phyloP scores from a whole-genome alignment of 2,888 invertebrate genomes.

The Rotaria socialis region DNA sequence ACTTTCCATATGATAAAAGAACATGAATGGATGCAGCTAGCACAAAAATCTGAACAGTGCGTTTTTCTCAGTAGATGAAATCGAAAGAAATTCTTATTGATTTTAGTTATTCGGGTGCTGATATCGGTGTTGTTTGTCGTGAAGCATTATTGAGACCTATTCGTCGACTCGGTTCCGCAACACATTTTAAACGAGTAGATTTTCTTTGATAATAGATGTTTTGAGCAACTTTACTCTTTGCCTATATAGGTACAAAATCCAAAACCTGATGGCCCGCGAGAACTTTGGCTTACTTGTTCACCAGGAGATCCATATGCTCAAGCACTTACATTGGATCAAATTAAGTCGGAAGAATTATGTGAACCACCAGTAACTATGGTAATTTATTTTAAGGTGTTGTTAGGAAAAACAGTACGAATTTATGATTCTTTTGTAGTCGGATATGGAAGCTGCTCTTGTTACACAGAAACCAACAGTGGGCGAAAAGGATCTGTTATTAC shows the following conservation, averaged over 20 bases:
- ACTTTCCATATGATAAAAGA: neutral
- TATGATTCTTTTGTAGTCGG: neutral
- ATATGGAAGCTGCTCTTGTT: neutral
- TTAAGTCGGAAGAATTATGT: conserved; percentile 85
- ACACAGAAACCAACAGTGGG: conserved; percentile 30
- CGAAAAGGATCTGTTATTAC: neutral
- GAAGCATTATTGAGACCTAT: conserved; percentile 97
- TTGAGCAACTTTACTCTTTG: neutral
- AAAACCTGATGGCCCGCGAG: conserved; percentile 69
- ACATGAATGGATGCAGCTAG: neutral
- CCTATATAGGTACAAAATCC: conserved; percentile 68
- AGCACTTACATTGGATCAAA: conserved; percentile 96
- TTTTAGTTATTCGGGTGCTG: conserved; percentile 85
- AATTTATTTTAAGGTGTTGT: conserved; percentile 47
- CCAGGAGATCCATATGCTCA: conserved; percentile 87
- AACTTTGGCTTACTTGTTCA: conserved; percentile 83
- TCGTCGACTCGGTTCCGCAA: conserved; percentile 93
- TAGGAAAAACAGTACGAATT: neutral
- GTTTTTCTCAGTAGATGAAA: neutral
- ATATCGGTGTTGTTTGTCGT: conserved; percentile 90
- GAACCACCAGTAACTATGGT: conserved; percentile 94
- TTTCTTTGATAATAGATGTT: conserved; percentile 52
- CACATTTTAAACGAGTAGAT: conserved; percentile 77
- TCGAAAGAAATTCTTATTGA: neutral
- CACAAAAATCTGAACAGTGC: neutral